Evolutionary conservation across 2,888 invertebrate species (phyloP), one percentile per base, ranked within the genome.

Genomic region (Cabera pusaria): DNA sequence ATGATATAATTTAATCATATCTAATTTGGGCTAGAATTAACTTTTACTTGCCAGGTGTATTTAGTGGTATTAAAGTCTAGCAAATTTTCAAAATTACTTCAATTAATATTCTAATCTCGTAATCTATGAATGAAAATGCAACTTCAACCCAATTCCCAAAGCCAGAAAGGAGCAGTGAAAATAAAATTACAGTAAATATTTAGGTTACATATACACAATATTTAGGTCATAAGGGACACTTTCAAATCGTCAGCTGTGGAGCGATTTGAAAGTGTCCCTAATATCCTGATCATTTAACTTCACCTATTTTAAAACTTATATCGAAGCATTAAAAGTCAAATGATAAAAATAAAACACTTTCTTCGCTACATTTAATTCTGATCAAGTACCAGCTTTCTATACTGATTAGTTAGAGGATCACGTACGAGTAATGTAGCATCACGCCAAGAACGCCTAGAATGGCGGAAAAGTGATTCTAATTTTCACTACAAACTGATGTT

Each of bases 311-410:
- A 14, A 17, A 16, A 25, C 36, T 38, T 27, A 45, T 28, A 29
- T 31, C 19, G 41, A 39, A 27, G 36, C 24, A 43, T 24, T 43
- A 33, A 18, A 27, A 11, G 18, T 35, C 22, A 33, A 12, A 8
- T 11, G 24, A 14, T 25, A 34, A 29, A 29, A 14, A 38, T 34
- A 34, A 38, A 39, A 6, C 39, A 42, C 52, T 52, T 52, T 52
- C 52, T 49, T 52, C 32, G 32, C 23, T 44, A 31, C 32, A 35
- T 37, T 27, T 43, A 49, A 52, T 47, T 49, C 47, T 35, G 45
- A 45, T 45, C 52, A 49, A 43, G 52, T 41, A 36, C 14, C 20
- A 29, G 28, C 43, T 43, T 43, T 43, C 43, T 43, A 38, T 22
- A 21, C 35, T 35, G 22, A 36, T 42, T 29, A 31, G 35, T 21